Evolutionary conservation across 2,113 vertebrate species (phyloP).

Genomic region (Platichthys stellatus): DNA sequence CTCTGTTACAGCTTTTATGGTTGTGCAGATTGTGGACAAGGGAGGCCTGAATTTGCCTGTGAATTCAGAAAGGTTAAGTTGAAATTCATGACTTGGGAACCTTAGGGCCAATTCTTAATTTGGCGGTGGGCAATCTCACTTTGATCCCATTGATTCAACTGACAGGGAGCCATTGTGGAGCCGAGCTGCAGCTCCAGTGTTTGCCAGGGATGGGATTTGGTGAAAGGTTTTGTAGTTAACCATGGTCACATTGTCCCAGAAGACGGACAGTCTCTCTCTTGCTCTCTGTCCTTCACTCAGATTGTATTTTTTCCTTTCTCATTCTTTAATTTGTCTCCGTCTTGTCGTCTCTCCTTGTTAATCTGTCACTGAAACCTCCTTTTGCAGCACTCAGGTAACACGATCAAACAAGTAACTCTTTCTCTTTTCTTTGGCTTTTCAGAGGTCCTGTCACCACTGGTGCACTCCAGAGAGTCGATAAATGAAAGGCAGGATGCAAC

Average conservation of each 20-base stretch:
- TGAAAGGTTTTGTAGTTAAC: constrained; percentile 40
- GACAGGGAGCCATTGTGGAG: constrained; percentile 39
- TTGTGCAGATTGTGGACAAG: neutral
- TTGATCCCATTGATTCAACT: constrained; percentile 48
- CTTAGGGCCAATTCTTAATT: constrained; percentile 36
- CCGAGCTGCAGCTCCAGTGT: constrained; percentile 24
- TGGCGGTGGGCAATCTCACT: constrained; percentile 33
- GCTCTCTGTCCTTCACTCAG: neutral
- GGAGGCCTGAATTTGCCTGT: neutral
- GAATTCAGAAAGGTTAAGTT: constrained; percentile 32
- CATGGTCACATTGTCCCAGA: constrained; percentile 22
- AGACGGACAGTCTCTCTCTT: constrained; percentile 4
- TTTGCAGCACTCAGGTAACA: constrained; percentile 18
- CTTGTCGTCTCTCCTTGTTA: neutral
- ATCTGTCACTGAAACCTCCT: constrained; percentile 5
- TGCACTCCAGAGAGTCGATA: constrained; percentile 26
- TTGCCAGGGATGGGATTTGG: constrained; percentile 21
- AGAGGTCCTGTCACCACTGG: constrained; percentile 20
- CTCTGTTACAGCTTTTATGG: constrained; percentile 19
- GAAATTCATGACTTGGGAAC: constrained; percentile 43
- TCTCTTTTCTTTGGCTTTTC: constrained; percentile 18
- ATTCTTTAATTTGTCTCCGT: neutral
- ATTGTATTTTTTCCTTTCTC: neutral
- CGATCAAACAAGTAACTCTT: constrained; percentile 40
- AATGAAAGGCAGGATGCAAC: constrained; percentile 23